Evolutionary conservation across 2,888 invertebrate species (phyloP), one percentile per base, ranked within the genome.

Genomic region (Dexiosoma caninum): DNA sequence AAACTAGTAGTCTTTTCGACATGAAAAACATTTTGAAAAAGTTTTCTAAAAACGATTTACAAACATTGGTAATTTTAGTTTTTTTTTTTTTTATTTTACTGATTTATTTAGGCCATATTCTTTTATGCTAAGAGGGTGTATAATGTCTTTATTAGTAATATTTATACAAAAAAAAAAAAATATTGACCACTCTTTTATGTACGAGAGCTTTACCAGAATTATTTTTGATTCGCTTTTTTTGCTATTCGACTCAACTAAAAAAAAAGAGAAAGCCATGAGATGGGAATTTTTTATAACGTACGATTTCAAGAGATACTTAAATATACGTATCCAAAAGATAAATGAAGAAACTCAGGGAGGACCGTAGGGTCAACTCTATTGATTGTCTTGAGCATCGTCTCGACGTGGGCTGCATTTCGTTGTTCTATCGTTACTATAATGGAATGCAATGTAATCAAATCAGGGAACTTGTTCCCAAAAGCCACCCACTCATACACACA

Each of bases 41-140:
- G 7, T 55, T 19, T 35, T 35, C 8, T n/a, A 23, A 51, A 42
- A 42, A 42, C 30, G 10, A n/a, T 6, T 16, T 6, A 5, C 42
- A 42, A 57, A 53, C 6, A 37, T 53, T 37, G 35, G 30, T 14
- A 51, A 46, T 19, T 37, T 49, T 21, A 55, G 8, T 16, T 19
- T 1, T 27, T 44, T 16, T 37, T 49, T 21, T 49, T 2, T 16
- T 19, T 1, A 19, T 44, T 16, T 44, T 10, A n/a, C 46, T 30
- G n/a, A 35, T 62, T 46, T 60, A 67, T 78, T 60, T 40, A 60
- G 66, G 71, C 55, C 72, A 72, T 67, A 55, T 66, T 66, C 35
- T 32, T 51, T 51, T 12, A 12, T 44, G 16, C 9, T 4, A 10
- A 42, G 35, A 27, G 57, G 57, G 51, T 42, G 30, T 10, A 30